Conservation (phyloP, 2,888 invertebrate genomes). For the Deilephila porcellus region DNA sequence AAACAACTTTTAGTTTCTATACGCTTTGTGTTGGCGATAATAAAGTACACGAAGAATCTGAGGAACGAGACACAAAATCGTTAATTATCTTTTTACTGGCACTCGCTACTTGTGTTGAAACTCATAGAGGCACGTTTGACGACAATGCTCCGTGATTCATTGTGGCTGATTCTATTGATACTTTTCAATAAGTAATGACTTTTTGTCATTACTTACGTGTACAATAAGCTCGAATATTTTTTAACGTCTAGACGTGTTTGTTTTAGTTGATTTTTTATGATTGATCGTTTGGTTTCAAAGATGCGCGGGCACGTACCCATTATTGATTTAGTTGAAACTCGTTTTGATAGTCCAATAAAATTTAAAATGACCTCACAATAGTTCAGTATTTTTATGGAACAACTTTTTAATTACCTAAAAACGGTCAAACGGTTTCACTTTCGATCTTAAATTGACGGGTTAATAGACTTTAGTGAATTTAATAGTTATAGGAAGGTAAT, state of each 20-base stretch:
- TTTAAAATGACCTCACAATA: background rate
- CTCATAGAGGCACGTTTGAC: constrained; percentile 46
- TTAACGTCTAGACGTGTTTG: constrained; percentile 1
- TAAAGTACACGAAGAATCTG: constrained; percentile 38
- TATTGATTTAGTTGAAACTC: background rate
- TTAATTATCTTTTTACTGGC: constrained; percentile 46
- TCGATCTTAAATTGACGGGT: background rate
- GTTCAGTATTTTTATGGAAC: background rate
- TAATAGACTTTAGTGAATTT: background rate
- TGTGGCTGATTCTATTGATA: constrained; percentile 48
- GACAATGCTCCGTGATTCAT: constrained; percentile 50
- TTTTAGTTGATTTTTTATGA: constrained; percentile 18
- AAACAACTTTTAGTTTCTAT: constrained; percentile 26
- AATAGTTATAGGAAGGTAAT: no score
- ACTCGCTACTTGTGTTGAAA: constrained; percentile 39
- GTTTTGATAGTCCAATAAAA: background rate
- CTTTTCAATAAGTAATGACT: constrained; percentile 49
- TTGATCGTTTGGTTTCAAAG: background rate
- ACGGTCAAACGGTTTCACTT: constrained; percentile 10
- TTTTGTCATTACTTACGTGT: constrained; percentile 41
- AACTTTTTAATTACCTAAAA: constrained; percentile 10
- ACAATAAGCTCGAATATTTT: constrained; percentile 13
- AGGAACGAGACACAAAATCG: constrained; percentile 40
- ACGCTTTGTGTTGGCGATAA: constrained; percentile 14
- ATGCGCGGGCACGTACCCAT: background rate